Evolutionary conservation across 2,113 vertebrate genomes (phyloP), one percentile per base, ranked within the genome.

Genomic region (Gobio gobio): DNA sequence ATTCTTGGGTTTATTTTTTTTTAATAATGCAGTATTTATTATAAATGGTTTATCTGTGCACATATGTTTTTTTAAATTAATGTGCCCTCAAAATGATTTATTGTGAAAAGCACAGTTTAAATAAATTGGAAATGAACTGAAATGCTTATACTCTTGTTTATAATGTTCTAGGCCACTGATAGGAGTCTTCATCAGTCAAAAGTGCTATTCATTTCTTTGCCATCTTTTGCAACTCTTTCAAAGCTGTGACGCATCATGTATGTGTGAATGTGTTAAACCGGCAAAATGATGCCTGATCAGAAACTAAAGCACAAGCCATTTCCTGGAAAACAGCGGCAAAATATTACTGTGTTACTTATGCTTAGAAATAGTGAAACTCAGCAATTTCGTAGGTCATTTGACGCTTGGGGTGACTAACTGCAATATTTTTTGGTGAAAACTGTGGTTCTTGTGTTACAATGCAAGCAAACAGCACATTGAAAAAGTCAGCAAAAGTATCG

Each of bases 391-490:
- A 81, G 5, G n/a, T 59, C 14, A 26, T 61, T 47, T 45, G 18
- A 49, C 3, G 16, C 45, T n/a, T 45, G 9, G 1, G 59, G 49
- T 82, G 58, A 85, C 63, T 49, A 89, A 74, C 85, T 79, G 80
- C 51, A 58, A 72, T 58, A 33, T 18, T 20, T 20, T 56, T 56
- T 2, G 8, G 77, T 7, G 73, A 87, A 61, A 1, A 54, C 3
- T 64, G 79, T 58, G 79, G 85, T 82, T 76, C 58, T 70, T 56
- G 82, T 85, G 78, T 87, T 56, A 73, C 86, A 24, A 6, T 73
- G 82, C 59, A 64, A 75, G 77, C 75, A 78, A 85, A 86, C 26
- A 4, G 56, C 58, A 58, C 40, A 49, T 56, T 20, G 16, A 13
- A 43, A 81, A 59, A 74, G 45, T 54, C 26, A 61, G 40, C 26